Conservation (phyloP, 2,888 invertebrate species). For the Phaedon cochleariae region DNA sequence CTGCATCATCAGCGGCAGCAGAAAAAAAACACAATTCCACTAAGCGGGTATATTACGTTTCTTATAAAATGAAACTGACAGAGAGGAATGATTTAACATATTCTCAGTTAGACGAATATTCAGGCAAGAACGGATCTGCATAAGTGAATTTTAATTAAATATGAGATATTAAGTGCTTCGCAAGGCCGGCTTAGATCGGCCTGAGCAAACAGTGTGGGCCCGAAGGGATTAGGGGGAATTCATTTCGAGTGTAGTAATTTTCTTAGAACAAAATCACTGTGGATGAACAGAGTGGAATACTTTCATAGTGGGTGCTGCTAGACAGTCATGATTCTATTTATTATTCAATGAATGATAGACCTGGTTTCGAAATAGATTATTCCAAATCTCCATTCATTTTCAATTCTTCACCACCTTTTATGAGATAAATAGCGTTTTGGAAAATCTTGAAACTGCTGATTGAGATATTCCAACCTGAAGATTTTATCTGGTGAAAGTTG, state of each 20-base stretch:
- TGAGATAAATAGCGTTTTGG: too few relatives aligned
- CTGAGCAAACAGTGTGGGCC: constrained; percentile 30
- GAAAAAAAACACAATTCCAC: not conserved
- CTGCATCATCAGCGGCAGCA: not conserved
- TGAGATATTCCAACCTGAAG: too few relatives aligned
- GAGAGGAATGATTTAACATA: not conserved
- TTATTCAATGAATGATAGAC: too few relatives aligned
- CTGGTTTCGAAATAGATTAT: too few relatives aligned
- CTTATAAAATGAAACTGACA: not conserved
- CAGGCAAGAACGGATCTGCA: constrained; percentile 21
- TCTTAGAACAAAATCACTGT: not conserved
- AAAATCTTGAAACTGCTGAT: too few relatives aligned
- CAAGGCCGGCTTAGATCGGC: constrained; percentile 28
- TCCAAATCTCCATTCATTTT: too few relatives aligned
- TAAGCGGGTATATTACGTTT: not conserved
- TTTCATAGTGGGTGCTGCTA: too few relatives aligned
- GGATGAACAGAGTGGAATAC: constrained; percentile 3
- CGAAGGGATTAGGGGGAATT: constrained; percentile 30
- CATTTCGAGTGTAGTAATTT: constrained; percentile 26
- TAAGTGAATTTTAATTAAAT: constrained; percentile 35
- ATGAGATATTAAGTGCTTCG: constrained; percentile 25
- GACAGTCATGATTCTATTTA: too few relatives aligned
- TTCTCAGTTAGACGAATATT: constrained; percentile 11
- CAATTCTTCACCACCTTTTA: too few relatives aligned
- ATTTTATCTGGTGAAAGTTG: too few relatives aligned